These are phyloP conservation scores for Lottia gigantea DNA, from an alignment of 2,888 invertebrate species.

Conservation along the genomic window DNA sequence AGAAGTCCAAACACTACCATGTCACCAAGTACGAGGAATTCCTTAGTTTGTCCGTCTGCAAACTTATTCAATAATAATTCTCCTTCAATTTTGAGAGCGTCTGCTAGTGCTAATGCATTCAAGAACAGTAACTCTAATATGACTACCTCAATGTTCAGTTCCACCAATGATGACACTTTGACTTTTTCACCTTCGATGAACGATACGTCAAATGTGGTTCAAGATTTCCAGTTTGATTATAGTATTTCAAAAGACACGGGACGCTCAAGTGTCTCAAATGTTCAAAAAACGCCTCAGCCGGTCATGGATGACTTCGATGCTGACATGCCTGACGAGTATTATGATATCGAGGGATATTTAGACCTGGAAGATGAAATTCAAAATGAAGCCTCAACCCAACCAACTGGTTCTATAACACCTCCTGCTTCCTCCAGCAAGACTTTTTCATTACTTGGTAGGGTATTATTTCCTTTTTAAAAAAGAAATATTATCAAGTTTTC, in stretches of 20 bases:
- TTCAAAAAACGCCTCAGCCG: background rate
- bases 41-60: background rate
- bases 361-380: constrained; percentile 9
- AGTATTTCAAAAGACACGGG: background rate
- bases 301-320: constrained; percentile 25
- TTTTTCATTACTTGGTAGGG: too few relatives aligned
- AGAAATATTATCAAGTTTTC: too few relatives aligned
- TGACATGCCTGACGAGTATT: constrained; percentile 29
- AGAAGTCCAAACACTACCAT: constrained; percentile 11
- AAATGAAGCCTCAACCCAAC: background rate
- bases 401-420: background rate
- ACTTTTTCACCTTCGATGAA: constrained; percentile 2
- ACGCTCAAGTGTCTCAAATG: background rate
- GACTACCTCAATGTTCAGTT: background rate
- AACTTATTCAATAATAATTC: background rate
- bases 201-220: background rate
- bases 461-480: too few relatives aligned
- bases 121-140: background rate
- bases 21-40: background rate
- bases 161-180: background rate
- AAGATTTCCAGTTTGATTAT: constrained; percentile 1
- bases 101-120: background rate
- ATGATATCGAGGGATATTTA: constrained; percentile 30
- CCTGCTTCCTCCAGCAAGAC: too few relatives aligned
- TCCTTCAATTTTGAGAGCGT: background rate